Percentiles rank a stretch among this genome's conserved stretches.
Evolutionary conservation across 2,113 vertebrate genomes (phyloP).

Genomic region (Seriola dumerili): DNA sequence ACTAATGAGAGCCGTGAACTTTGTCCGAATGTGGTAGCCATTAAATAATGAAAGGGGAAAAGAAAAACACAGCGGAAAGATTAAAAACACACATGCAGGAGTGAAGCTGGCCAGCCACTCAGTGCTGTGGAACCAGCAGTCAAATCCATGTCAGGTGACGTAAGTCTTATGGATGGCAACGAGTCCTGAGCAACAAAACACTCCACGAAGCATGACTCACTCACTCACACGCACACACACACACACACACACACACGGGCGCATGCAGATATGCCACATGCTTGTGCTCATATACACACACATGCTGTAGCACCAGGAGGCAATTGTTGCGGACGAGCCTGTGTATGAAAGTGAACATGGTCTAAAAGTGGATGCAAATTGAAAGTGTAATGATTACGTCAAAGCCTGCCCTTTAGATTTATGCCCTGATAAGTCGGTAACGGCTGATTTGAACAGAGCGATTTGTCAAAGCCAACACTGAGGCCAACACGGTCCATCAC

Average conservation of each 20-base stretch:
- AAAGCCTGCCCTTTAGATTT: constrained; percentile 32
- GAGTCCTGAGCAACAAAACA: constrained; percentile 66
- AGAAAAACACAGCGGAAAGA: constrained; percentile 16
- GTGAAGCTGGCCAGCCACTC: constrained; percentile 39
- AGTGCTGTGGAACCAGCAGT: constrained; percentile 50
- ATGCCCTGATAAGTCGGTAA: constrained; percentile 24
- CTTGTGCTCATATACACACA: neutral
- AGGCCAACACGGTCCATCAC: constrained; percentile 39
- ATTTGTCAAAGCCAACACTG: constrained; percentile 61
- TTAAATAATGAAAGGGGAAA: constrained; percentile 29
- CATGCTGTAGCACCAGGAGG: neutral
- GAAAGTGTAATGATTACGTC: constrained; percentile 28
- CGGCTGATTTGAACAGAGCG: constrained; percentile 45
- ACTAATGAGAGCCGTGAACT: constrained; percentile 10
- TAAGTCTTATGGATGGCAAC: constrained; percentile 68
- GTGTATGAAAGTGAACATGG: neutral
- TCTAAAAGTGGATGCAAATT: constrained; percentile 10
- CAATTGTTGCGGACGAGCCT: neutral
- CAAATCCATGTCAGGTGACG: constrained; percentile 79
- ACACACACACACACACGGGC: neutral
- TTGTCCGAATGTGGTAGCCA: constrained; percentile 33
- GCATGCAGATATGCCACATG: neutral
- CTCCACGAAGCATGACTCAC: constrained; percentile 26
- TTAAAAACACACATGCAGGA: constrained; percentile 55
- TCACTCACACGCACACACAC: neutral